Percentiles rank a stretch among this genome's conserved stretches.
Conservation (phyloP, 2,888 invertebrate species). For the Onthophagus sagittarius region DNA sequence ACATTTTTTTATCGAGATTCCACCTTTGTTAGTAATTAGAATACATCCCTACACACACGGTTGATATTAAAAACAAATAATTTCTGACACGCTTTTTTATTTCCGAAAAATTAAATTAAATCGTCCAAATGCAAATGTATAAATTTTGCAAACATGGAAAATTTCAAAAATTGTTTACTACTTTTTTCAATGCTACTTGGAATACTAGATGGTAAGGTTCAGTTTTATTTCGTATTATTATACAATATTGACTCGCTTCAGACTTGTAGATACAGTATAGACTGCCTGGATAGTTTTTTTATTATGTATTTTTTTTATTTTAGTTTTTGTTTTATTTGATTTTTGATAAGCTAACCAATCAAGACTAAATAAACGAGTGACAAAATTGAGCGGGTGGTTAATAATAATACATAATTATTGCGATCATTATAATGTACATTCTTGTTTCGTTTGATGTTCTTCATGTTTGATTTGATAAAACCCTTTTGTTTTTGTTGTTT, state of each 20-base stretch:
- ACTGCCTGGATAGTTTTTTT: constrained; percentile 28
- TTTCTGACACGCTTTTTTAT: constrained; percentile 33
- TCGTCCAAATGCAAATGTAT: background rate
- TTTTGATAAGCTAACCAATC: constrained; percentile 30
- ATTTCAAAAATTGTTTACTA: constrained; percentile 38
- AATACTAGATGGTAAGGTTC: constrained; percentile 52
- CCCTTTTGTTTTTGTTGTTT: background rate
- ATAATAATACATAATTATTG: constrained; percentile 1
- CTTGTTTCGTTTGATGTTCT: constrained; percentile 1
- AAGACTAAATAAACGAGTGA: constrained; percentile 8
- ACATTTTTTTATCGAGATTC: background rate
- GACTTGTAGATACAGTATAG: constrained; percentile 33
- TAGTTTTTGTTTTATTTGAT: constrained; percentile 27
- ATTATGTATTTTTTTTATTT: constrained; percentile 7
- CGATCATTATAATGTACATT: background rate
- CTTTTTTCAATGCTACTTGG: constrained; percentile 49
- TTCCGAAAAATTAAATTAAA: constrained; percentile 11
- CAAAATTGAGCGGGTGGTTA: constrained; percentile 25
- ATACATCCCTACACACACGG: background rate
- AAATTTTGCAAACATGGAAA: constrained; percentile 20
- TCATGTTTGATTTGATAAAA: constrained; percentile 2
- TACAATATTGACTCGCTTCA: constrained; percentile 28
- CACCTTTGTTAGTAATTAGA: background rate
- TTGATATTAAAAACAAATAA: constrained; percentile 9
- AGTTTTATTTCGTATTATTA: constrained; percentile 36